phyloP scores from a whole-genome alignment of 2,797 vertebrate species.

The Sternotherus odoratus region DNA sequence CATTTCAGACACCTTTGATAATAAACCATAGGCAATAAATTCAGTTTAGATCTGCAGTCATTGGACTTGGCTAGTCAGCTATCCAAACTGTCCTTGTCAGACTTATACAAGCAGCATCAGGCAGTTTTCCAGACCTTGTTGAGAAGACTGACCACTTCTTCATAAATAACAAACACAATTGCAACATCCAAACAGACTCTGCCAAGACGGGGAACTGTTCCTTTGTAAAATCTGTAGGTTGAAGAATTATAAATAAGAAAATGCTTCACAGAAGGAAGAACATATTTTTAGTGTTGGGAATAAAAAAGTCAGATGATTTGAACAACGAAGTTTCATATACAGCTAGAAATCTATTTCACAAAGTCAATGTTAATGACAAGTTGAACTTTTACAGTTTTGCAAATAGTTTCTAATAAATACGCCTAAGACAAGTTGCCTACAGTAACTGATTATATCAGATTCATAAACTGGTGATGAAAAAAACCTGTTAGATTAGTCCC shows the following conservation, averaged over 20 bases:
- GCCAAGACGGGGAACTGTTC: slow-evolving; percentile 82
- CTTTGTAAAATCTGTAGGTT: slow-evolving; percentile 85
- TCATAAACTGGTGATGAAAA: background rate
- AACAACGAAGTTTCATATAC: background rate
- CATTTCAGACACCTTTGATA: background rate
- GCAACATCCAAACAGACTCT: slow-evolving; percentile 84
- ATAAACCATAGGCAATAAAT: background rate
- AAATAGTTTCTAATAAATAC: background rate
- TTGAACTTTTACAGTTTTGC: background rate
- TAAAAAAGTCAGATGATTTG: background rate
- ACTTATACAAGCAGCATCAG: background rate
- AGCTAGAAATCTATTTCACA: background rate
- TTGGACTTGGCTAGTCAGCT: background rate
- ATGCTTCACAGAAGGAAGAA: background rate
- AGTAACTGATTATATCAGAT: background rate
- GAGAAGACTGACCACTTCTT: slow-evolving; percentile 85
- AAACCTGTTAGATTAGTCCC: background rate
- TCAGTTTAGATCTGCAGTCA: background rate
- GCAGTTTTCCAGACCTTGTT: slow-evolving; percentile 81
- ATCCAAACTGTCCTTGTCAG: background rate
- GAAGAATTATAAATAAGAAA: background rate
- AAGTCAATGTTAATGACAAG: background rate
- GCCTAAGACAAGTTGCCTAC: background rate
- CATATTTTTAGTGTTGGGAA: background rate
- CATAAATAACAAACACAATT: slow-evolving; percentile 85